Evolutionary conservation across 2,113 vertebrate genomes (phyloP), one percentile per base, ranked within the genome.

Genomic region (Terrapene triunguis): DNA sequence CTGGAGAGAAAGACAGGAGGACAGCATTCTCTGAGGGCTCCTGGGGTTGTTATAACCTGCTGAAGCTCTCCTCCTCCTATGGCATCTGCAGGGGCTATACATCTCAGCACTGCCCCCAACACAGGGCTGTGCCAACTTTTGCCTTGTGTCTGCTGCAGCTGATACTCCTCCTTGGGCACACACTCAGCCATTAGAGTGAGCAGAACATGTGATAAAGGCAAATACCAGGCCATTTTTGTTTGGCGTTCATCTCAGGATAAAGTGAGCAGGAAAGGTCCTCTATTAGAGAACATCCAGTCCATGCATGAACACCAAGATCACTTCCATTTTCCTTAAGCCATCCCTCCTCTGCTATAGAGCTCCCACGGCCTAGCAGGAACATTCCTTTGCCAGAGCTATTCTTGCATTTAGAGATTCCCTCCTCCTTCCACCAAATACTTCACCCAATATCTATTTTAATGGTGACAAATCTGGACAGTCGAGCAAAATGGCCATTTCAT

Each of bases 391-490:
- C 80, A 1, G 0, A 85, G 1, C 5, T 76, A 8, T 27, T 13
- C 84, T 6, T 1, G 25, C 29, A 1, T 79, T 0, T 5, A 4
- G 24, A 2, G 76, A 76, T 72, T 87, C 88, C 82, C 80, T 32
- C 17, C 65, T n/a, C 65, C n/a, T 0, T 17, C 19, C 35, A 35
- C 55, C 84, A 1, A 2, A 51, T 1, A 1, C 62, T 59, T 48
- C 86, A 5, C 89, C 4, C 11, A 0, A 1, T 0, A 0, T 2
- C 9, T 1, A 17, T 14, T 38, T 7, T 76, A 10, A 1, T 0
- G 35, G 91, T 1, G 59, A 89, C 72, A 94, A 92, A 94, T 93
- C 92, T 2, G 97, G 96, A 97, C 92, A 88, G 97, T 94, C 94
- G 97, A 95, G 35, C 72, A 42, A 72, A 89, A 94, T 65, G 48